Base-by-base conservation (phyloP, 2,113 vertebrate genomes). In the Seriola quinqueradiata region DNA sequence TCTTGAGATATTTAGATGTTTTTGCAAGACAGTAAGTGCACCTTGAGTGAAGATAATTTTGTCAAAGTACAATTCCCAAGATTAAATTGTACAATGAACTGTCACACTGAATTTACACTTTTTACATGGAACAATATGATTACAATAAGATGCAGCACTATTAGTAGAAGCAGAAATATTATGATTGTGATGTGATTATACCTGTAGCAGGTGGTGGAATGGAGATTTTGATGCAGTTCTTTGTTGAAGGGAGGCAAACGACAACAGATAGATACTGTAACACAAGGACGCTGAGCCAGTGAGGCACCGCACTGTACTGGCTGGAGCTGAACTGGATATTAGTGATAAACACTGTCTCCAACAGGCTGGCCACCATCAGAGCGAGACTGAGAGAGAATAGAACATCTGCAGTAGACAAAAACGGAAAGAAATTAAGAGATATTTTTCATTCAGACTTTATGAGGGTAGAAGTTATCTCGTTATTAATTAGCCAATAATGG, bases 331-430 rank as follows among this genome's bases (percentile, higher is more conserved):
- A 75, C 70, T 95, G 93, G 52, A 96, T 85, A 34, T 93, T 93
- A 71, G 93, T 94, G 69, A 95, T 84, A 55, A 93, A 3, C 25
- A 94, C 86, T 0, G 93, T 95, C 84, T 95, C 94, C 70, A 93
- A 68, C 2, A 95, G 77, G 75, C 95, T 95, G 79, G 81, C 59
- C 77, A 94, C 93, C 94, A 92, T 95, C 64, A 95, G 84, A 70
- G 92, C 54, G 76, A 95, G 79, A 71, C 94, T 93, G 60, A 95
- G n/a, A n/a, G 90, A 88, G 76, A 94, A 92, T 46, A 94, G 95
- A 0, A 94, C 90, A 42, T 93, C 95, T 95, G 78, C 14, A 50
- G 17, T 19, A 8, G 19, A 50, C 52, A 54, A 9, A 54, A 11
- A n/a, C 23, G 23, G 8, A 23, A n/a, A 52, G 48, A 52, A 4